Conservation (phyloP, 1,140 invertebrate species). For the Macrosteles quadrilineatus region DNA sequence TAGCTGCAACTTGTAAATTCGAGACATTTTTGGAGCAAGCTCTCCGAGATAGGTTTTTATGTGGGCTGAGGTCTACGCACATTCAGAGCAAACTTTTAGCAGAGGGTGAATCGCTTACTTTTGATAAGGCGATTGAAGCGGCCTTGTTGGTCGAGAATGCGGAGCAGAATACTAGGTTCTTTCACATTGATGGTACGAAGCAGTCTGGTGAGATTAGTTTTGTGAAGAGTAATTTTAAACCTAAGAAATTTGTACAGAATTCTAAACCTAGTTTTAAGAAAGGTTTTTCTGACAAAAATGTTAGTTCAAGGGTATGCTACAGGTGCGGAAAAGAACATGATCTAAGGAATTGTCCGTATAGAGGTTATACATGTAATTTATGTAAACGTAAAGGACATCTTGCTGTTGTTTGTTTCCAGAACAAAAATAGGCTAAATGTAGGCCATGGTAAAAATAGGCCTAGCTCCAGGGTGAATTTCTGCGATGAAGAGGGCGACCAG, state of each 20-base stretch:
- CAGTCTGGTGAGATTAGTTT: no score
- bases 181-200: no score
- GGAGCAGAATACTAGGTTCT: no score
- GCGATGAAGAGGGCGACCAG: no score
- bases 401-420: background rate
- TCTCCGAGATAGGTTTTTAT: background rate
- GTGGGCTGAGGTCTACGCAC: background rate
- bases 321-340: background rate
- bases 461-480: no score
- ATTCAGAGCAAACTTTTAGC: slow-evolving; percentile 10
- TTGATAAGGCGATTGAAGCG: no score
- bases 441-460: background rate
- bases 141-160: no score
- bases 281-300: no score
- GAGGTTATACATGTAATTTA: background rate
- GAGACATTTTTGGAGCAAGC: background rate
- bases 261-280: no score
- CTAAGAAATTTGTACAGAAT: no score
- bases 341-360: background rate
- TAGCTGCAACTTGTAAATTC: background rate
- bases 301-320: no score
- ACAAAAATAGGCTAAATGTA: background rate
- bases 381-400: background rate
- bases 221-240: no score
- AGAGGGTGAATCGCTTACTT: background rate